These are phyloP conservation scores for Otis tarda DNA, from an alignment of 2,113 vertebrate species.

Conservation along the genomic window DNA sequence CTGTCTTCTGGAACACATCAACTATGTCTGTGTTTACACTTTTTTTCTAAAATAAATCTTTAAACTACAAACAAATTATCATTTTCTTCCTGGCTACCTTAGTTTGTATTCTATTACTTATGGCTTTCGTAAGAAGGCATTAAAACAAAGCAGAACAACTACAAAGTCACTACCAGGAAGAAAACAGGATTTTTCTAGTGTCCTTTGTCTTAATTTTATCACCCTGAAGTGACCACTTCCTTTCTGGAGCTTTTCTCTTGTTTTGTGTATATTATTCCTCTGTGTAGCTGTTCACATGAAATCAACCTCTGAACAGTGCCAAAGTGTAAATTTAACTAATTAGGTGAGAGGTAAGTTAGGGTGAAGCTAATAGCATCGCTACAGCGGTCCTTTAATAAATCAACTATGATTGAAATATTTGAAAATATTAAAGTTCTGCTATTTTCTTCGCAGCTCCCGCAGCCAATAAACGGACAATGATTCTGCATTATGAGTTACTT, in stretches of 20 bases:
- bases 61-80: not conserved
- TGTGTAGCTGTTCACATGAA: not conserved
- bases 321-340: not conserved
- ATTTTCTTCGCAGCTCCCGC: not conserved
- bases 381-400: not conserved
- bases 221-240: conserved; percentile 40
- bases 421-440: not conserved
- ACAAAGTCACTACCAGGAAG: conserved; percentile 46
- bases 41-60: not conserved
- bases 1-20: rapidly evolving
- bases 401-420: not conserved
- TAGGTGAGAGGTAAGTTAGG: not conserved
- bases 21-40: not conserved
- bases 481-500: not conserved
- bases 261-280: conserved; percentile 35
- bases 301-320: not conserved
- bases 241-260: not conserved
- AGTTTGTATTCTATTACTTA: not conserved
- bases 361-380: not conserved
- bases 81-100: conserved; percentile 19
- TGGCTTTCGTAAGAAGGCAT: not conserved
- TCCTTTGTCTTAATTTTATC: conserved; percentile 29
- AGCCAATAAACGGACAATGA: not conserved
- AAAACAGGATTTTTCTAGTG: conserved; percentile 11
- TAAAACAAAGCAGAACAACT: conserved; percentile 47